Evolutionary conservation across 2,888 invertebrate genomes (phyloP), one percentile per base, ranked within the genome.

Genomic region (Digitonthophagus gazella): DNA sequence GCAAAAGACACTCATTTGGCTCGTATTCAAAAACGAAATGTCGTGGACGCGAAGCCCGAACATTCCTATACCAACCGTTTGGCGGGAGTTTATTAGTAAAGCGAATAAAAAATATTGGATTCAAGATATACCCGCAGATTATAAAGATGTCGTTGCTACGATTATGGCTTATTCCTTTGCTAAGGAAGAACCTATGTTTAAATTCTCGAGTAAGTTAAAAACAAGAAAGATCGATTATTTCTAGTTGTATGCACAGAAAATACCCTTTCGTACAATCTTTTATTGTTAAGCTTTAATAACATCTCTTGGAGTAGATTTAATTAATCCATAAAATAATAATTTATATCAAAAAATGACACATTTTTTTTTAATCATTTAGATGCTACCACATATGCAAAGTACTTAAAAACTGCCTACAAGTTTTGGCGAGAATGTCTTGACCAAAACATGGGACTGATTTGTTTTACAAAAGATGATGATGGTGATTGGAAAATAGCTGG

Each of bases 151-250:
- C 0, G 83, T 85, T 0, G 71, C 86, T 0, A 77, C 82, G 0
- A 77, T 85, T 69, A 80, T 87, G 75, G 74, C 77, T 0, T 79
- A 76, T 0, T 79, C 84, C 71, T 87, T 87, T 74, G 82, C 83
- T 0, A 77, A 78, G 11, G 86, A 86, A 55, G 87, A 87, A 68
- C 86, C 86, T 0, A 83, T 86, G n/a, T 86, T 85, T 80, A 84
- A 77, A 15, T 72, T 77, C 5, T 76, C 84, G 72, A 80, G 86
- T 86, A 77, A 75, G 67, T 58, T 64, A n/a, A n/a, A n/a, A n/a
- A n/a, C n/a, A n/a, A n/a, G n/a, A n/a, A n/a, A n/a, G n/a, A n/a
- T n/a, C n/a, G n/a, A n/a, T n/a, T n/a, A n/a, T n/a, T n/a, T n/a
- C n/a, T n/a, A n/a, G n/a, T n/a, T n/a, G n/a, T n/a, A n/a, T n/a